Percentiles rank a stretch among this genome's conserved stretches.
These are phyloP conservation scores for Zelleria hepariella DNA, from an alignment of 2,888 invertebrate species.

Conservation along the genomic window DNA sequence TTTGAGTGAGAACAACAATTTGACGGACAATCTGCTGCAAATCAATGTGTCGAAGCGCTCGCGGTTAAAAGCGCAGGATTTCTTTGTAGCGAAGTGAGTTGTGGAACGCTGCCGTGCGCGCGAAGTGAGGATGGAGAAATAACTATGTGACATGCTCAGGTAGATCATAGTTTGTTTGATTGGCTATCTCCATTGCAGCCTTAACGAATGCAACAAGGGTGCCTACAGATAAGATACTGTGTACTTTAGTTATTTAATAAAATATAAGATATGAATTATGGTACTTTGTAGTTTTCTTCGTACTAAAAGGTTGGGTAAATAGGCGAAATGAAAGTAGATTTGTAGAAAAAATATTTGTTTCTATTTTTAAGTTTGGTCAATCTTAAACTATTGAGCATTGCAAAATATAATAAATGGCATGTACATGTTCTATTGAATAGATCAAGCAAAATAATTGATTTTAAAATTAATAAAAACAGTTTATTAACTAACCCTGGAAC, in stretches of 20 bases:
- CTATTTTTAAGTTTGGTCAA: background rate
- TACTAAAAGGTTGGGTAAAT: background rate
- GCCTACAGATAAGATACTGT: too few relatives aligned
- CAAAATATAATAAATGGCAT: background rate
- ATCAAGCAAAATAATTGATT: background rate
- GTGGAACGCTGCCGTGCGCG: too few relatives aligned
- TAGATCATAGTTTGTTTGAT: too few relatives aligned
- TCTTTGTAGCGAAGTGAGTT: constrained; percentile 58
- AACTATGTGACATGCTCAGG: too few relatives aligned
- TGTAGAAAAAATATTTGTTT: background rate
- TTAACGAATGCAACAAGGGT: too few relatives aligned
- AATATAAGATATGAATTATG: too few relatives aligned
- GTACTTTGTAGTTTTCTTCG: background rate
- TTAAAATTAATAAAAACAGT: background rate
- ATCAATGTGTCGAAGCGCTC: constrained; percentile 81
- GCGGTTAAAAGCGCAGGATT: constrained; percentile 85
- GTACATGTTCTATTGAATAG: too few relatives aligned
- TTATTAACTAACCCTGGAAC: background rate
- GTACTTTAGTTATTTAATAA: too few relatives aligned
- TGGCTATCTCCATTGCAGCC: too few relatives aligned
- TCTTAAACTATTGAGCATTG: background rate
- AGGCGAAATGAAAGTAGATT: background rate
- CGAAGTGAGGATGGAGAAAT: too few relatives aligned
- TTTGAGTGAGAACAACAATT: constrained; percentile 44
- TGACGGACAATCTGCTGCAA: constrained; percentile 90